Conservation (phyloP, 2,113 vertebrate species). For the Columba janthina region DNA sequence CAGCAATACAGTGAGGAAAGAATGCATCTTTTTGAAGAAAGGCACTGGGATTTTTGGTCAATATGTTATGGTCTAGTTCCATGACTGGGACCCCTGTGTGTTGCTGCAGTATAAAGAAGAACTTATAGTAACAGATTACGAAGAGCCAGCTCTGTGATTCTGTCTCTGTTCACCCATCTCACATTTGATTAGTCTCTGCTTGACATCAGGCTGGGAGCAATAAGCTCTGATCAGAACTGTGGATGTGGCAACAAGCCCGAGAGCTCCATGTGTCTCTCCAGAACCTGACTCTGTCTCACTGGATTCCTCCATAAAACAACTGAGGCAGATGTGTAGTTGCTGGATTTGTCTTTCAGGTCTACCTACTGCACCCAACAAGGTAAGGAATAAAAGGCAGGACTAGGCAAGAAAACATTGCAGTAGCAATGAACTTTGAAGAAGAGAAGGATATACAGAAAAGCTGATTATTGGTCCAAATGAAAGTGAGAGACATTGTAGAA, state of each 20-base stretch:
- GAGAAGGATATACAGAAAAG: not conserved
- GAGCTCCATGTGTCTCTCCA: conserved; percentile 31
- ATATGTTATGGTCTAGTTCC: not conserved
- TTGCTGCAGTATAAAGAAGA: not conserved
- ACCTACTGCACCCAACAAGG: not conserved
- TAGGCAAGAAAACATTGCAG: not conserved
- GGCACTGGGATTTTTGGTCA: not conserved
- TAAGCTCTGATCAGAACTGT: not conserved
- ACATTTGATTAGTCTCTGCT: conserved; percentile 43
- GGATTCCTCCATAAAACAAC: not conserved
- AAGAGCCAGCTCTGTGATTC: not conserved
- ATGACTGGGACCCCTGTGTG: not conserved
- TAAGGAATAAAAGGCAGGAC: not conserved
- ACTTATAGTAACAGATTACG: not conserved
- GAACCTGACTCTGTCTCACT: not conserved
- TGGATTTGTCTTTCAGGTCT: not conserved
- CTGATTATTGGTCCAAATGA: not conserved
- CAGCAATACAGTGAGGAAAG: not conserved
- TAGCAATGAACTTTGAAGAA: not conserved
- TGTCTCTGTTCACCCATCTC: conserved; percentile 27
- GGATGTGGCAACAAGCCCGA: not conserved
- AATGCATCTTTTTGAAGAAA: not conserved
- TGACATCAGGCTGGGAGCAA: conserved; percentile 50
- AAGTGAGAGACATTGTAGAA: not conserved
- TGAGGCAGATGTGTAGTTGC: not conserved